Base-by-base conservation (phyloP, 2,888 invertebrate genomes). In the Craniophora ligustri region DNA sequence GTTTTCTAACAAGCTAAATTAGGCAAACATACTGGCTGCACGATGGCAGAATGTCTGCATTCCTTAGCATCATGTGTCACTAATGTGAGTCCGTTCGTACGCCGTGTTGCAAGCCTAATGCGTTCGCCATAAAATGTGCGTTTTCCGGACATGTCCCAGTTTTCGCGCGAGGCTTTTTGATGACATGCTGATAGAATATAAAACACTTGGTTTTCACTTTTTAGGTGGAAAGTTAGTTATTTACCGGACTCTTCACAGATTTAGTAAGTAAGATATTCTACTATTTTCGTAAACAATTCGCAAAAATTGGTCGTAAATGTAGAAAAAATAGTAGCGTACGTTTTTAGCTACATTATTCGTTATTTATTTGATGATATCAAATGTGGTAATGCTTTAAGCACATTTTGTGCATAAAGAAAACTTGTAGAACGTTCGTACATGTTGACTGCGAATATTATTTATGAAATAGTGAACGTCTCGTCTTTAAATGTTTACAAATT, bases 381-480 rank as follows among this genome's bases (percentile, higher is more conserved):
- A 55, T 46, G 40, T 65, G 31, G n/a, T n/a, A 49, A 48, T 40
- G 28, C 38, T 51, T 61, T 42, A 46, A 57, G 53, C 55, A 45
- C 42, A 62, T 62, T 49, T 46, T 26, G 26, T 26, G 2, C 26
- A n/a, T n/a, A n/a, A 23, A n/a, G n/a, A 30, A 67, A 67, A 46
- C 28, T 50, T 49, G 49, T 67, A 55, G 68, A 72, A 59, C 26
- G 21, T 32, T 64, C 47, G 54, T 57, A 65, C 48, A 38, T 51
- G 36, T 51, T 32, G 45, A 54, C 39, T 54, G 38, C 49, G 38
- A 31, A 46, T 51, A 39, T 35, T 46, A 59, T 68, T 78, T 78
- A 78, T 80, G 81, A 78, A 81, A 80, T 59, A 64, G 67, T 62
- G 72, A 75, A 64, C 71, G 71, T 79, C 72, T 73, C 30, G 49